Evolutionary conservation across 1,140 invertebrate genomes (phyloP).

Genomic region (Belonocnema kinseyi): DNA sequence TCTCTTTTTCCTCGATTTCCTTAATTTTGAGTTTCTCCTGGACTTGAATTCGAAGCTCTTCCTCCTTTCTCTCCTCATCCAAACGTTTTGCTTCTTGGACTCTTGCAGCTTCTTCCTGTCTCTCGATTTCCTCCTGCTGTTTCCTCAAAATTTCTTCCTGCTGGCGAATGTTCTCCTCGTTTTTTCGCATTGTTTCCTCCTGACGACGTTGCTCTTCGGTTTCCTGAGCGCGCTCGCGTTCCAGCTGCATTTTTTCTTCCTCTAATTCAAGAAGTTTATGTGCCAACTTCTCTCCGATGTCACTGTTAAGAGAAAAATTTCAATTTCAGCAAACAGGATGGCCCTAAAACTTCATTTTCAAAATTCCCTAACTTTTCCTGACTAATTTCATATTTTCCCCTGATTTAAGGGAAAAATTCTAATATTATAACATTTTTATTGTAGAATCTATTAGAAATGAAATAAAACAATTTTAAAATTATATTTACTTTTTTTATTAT

Average conservation of each 20-base stretch:
- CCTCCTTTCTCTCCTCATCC: constrained; percentile 58
- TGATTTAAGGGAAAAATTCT: too few relatives aligned
- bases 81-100: constrained; percentile 48
- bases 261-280: constrained; percentile 76
- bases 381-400: too few relatives aligned
- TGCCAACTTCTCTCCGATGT: constrained; percentile 76
- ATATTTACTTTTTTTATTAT: too few relatives aligned
- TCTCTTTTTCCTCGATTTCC: constrained; percentile 60
- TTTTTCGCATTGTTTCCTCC: constrained; percentile 68
- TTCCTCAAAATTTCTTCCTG: constrained; percentile 63
- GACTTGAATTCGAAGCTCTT: constrained; percentile 56
- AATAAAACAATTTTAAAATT: too few relatives aligned
- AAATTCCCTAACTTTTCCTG: too few relatives aligned
- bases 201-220: constrained; percentile 57
- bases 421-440: too few relatives aligned
- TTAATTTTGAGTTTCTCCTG: constrained; percentile 60
- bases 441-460: too few relatives aligned
- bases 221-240: constrained; percentile 72
- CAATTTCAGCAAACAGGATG: background rate
- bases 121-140: constrained; percentile 54
- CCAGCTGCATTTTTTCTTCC: constrained; percentile 76
- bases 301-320: constrained; percentile 52
- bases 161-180: constrained; percentile 68
- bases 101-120: constrained; percentile 51
- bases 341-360: too few relatives aligned